Evolutionary conservation across 2,888 invertebrate species (phyloP).

Genomic region (Troglohyphantes excavatus): DNA sequence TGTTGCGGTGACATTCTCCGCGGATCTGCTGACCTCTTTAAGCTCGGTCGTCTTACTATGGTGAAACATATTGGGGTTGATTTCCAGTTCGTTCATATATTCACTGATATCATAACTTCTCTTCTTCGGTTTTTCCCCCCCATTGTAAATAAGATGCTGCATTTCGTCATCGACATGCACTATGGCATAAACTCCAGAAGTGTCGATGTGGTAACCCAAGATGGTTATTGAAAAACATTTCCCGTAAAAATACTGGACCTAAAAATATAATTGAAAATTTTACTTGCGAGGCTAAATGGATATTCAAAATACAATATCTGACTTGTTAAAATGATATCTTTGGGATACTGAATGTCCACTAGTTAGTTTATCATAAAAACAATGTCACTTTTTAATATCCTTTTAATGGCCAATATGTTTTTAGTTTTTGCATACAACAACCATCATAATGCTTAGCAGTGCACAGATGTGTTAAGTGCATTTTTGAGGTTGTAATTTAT

Average conservation of each 20-base stretch:
- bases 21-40: background rate
- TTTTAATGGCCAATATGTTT: too few relatives aligned
- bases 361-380: too few relatives aligned
- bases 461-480: too few relatives aligned
- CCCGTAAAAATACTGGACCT: conserved; percentile 59
- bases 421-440: too few relatives aligned
- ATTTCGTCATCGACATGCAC: conserved; percentile 43
- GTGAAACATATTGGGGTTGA: conserved; percentile 12
- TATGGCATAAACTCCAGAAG: conserved; percentile 23
- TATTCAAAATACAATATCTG: too few relatives aligned
- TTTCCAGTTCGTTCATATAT: background rate
- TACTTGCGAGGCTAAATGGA: background rate
- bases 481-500: too few relatives aligned
- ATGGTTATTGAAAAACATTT: conserved; percentile 49
- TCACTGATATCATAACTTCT: background rate
- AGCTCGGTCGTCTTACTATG: conserved; percentile 1
- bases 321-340: too few relatives aligned
- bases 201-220: conserved; percentile 35
- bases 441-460: too few relatives aligned
- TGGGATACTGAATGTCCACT: too few relatives aligned
- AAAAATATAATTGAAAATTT: background rate
- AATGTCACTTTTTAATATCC: too few relatives aligned
- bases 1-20: background rate
- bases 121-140: background rate
- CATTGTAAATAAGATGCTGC: conserved; percentile 16